Conservation (phyloP, 1,140 invertebrate genomes). For the Heliconius hewitsoni region DNA sequence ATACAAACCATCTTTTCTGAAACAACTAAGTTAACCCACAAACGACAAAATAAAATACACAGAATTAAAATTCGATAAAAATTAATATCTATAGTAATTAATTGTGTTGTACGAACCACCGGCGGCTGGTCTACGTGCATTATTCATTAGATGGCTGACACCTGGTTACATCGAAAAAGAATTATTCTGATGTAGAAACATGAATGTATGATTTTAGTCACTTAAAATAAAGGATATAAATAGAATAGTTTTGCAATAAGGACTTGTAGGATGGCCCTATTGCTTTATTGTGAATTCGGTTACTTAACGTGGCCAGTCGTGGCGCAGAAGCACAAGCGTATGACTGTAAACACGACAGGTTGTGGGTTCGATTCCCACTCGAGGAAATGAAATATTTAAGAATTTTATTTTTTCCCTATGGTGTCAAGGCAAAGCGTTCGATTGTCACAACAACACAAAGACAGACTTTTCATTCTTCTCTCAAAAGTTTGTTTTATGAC, state of each 20-base stretch:
- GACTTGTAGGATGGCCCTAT: not conserved
- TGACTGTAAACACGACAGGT: too few species aligned
- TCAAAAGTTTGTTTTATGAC: too few species aligned
- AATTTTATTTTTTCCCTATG: too few species aligned
- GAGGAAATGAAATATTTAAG: too few species aligned
- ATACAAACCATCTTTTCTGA: not conserved
- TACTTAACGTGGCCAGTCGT: too few species aligned
- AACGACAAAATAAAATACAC: not conserved
- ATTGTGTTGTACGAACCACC: not conserved
- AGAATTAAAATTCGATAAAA: slow-evolving; percentile 11
- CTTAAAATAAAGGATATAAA: not conserved
- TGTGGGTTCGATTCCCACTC: too few species aligned
- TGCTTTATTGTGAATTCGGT: not conserved
- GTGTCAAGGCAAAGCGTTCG: too few species aligned
- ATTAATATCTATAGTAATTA: slow-evolving; percentile 22
- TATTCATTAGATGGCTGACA: slow-evolving; percentile 22
- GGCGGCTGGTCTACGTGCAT: slow-evolving; percentile 5
- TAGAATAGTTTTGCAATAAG: not conserved
- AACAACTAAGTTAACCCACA: not conserved
- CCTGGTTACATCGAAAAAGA: slow-evolving; percentile 18
- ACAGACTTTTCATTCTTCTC: too few species aligned
- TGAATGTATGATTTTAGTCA: not conserved
- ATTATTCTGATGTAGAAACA: slow-evolving; percentile 1
- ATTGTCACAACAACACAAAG: too few species aligned
- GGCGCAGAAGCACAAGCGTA: too few species aligned